These are phyloP conservation scores for Leucoraja ocellata DNA, from an alignment of 2,797 vertebrate genomes.

Conservation along the genomic window DNA sequence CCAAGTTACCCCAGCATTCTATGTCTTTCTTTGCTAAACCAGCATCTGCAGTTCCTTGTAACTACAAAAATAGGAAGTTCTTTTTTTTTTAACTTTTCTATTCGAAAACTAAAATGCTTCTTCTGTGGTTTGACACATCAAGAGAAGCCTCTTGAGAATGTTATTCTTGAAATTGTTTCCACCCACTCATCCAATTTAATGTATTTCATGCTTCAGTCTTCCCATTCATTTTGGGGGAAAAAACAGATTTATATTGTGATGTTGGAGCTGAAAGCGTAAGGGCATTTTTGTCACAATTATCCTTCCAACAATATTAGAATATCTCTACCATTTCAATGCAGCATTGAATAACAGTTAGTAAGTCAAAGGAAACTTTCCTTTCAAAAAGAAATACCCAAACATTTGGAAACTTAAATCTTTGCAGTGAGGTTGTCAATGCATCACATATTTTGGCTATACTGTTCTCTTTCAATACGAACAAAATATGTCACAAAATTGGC, in stretches of 20 bases:
- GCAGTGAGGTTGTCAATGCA: not conserved
- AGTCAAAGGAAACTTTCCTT: not conserved
- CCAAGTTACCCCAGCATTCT: too few relatives aligned
- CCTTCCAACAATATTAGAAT: not conserved
- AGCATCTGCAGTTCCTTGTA: too few relatives aligned
- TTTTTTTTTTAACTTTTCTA: not conserved
- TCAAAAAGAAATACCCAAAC: not conserved
- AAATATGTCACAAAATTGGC: not conserved
- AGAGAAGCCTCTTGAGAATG: not conserved
- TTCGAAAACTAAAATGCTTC: not conserved
- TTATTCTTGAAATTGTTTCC: not conserved
- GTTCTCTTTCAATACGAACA: not conserved
- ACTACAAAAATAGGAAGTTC: too few relatives aligned
- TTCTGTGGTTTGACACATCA: not conserved
- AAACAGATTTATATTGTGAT: not conserved
- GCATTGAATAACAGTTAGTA: not conserved
- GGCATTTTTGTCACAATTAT: not conserved
- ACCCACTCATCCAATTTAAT: not conserved
- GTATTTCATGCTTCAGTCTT: not conserved
- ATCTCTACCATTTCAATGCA: not conserved
- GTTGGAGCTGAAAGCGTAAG: not conserved
- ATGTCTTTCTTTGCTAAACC: too few relatives aligned
- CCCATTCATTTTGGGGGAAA: not conserved
- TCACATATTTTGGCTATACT: not conserved
- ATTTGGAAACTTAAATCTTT: slow-evolving; percentile 1